Evolutionary conservation across 1,140 invertebrate genomes (phyloP).

Genomic region (Carposina sasakii): DNA sequence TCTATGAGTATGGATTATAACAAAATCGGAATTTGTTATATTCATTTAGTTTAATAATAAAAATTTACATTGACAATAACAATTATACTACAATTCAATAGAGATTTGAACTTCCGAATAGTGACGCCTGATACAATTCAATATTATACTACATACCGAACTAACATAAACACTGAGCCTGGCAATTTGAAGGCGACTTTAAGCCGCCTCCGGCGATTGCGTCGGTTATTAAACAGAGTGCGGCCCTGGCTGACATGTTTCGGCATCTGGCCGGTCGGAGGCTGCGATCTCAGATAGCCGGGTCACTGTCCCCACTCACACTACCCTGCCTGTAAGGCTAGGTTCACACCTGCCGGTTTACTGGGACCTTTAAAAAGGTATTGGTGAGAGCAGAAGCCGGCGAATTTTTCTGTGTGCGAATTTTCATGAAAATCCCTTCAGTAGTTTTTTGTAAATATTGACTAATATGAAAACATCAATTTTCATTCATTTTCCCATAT

Average conservation of each 20-base stretch:
- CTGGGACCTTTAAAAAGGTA: background rate
- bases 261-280: slow-evolving; percentile 69
- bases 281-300: slow-evolving; percentile 64
- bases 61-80: background rate
- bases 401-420: background rate
- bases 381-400: background rate
- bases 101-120: background rate
- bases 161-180: background rate
- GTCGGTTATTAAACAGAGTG: slow-evolving; percentile 21
- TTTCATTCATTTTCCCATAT: too few relatives aligned
- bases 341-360: too few relatives aligned
- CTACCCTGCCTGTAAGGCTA: background rate
- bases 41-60: background rate
- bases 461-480: background rate
- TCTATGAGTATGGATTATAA: too few relatives aligned
- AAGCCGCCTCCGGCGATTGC: background rate
- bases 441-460: background rate
- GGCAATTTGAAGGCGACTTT: background rate
- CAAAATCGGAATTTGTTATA: too few relatives aligned
- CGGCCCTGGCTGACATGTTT: slow-evolving; percentile 62
- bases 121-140: background rate
- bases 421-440: background rate
- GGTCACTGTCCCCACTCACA: slow-evolving; percentile 55
- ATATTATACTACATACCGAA: background rate
- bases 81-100: background rate